phyloP scores from a whole-genome alignment of 2,888 invertebrate species.

The Athalia cordata region DNA sequence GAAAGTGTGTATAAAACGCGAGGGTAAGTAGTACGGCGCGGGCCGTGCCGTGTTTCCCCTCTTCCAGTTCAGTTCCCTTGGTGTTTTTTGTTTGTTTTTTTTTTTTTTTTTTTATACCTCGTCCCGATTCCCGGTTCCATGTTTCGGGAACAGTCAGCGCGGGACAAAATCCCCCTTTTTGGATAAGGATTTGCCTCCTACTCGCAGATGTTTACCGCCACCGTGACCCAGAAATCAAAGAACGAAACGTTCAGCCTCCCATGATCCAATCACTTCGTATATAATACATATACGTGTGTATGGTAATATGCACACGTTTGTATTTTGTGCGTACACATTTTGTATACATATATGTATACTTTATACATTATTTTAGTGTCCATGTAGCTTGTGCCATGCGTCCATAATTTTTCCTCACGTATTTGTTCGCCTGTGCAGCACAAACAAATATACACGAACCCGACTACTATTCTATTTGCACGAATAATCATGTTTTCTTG shows the following conservation, averaged over 20 bases:
- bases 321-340: neutral
- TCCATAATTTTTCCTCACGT: neutral
- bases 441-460: neutral
- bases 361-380: neutral
- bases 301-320: neutral
- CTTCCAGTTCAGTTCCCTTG: no score
- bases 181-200: constrained; percentile 19
- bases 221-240: constrained; percentile 37
- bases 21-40: no score
- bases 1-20: no score
- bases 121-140: neutral
- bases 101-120: no score
- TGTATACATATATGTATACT: no score
- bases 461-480: neutral
- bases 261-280: constrained; percentile 29
- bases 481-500: constrained; percentile 29
- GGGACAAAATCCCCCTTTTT: neutral
- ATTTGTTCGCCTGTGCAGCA: constrained; percentile 2
- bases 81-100: no score
- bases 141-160: neutral
- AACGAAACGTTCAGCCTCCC: constrained; percentile 27
- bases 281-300: neutral
- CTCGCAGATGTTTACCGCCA: constrained; percentile 28
- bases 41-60: no score
- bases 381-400: neutral